Evolutionary conservation across 37 sponge, comb jelly and placozoan species (phyloP).

Genomic region (Hormiphora californensis): DNA sequence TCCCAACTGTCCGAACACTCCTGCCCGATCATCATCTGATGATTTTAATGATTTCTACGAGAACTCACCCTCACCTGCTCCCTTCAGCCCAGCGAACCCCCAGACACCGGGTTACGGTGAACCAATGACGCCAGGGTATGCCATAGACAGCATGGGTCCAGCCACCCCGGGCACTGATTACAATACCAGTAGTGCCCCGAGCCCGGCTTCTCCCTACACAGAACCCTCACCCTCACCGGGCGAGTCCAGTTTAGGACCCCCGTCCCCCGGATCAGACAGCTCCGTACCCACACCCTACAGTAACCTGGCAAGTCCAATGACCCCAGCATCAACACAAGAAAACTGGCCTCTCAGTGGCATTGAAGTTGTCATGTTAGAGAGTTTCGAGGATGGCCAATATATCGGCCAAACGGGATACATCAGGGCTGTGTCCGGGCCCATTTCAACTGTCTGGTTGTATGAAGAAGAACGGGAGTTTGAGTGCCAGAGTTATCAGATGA

Average conservation of each 20-base stretch:
- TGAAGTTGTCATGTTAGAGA: conserved; percentile 41
- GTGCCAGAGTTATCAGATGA: conserved; percentile 64
- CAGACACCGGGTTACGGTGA: conserved; percentile 46
- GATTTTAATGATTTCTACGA: conserved; percentile 48
- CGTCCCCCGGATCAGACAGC: conserved; percentile 40
- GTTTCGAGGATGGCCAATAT: conserved; percentile 42
- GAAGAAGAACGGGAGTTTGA: conserved; percentile 76
- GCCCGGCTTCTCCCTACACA: conserved; percentile 43
- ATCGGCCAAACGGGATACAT: conserved; percentile 48
- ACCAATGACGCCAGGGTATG: conserved; percentile 47
- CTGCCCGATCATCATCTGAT: conserved; percentile 48
- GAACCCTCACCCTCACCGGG: conserved; percentile 44
- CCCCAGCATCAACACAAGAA: background rate
- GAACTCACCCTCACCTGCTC: conserved; percentile 52
- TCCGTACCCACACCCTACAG: conserved; percentile 52
- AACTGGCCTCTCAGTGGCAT: conserved; percentile 49
- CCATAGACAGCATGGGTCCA: conserved; percentile 12
- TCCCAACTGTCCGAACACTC: conserved; percentile 64
- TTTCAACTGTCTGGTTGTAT: conserved; percentile 68
- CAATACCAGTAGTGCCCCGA: conserved; percentile 12
- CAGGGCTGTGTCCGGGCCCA: conserved; percentile 55
- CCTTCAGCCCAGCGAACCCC: conserved; percentile 43
- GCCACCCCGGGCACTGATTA: conserved; percentile 44
- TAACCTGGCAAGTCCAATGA: conserved; percentile 6
- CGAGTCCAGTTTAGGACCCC: background rate